Base-by-base conservation (phyloP, 2,113 vertebrate species). In the Lampris incognitus region DNA sequence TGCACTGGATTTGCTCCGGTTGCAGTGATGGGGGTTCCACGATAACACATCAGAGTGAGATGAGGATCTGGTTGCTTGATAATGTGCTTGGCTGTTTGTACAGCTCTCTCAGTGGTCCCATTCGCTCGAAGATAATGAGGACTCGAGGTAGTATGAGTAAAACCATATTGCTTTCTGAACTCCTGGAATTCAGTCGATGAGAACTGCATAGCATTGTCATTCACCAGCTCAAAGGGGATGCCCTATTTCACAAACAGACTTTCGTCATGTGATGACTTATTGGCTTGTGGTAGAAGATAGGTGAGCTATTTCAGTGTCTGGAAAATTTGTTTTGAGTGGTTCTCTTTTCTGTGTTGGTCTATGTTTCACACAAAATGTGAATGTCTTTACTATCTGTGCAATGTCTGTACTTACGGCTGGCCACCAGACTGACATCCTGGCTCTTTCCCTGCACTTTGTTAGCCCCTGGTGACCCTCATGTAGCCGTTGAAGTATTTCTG, bases 121-220 rank as follows among this genome's bases (percentile, higher is more conserved):
- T 82, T 76, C 6, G 61, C 62, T 13, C 77, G 74, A 13, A 40
- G 72, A 42, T 66, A 70, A 13, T 75, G 66, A 8, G 57, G 77
- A 10, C 42, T 79, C 1, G 65, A 54, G 40, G 60, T 70, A 24
- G 50, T 56, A 40, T 70, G 75, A 9, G 11, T 49, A 24, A 62
- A 44, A 44, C 66, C 66, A 40, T 70, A 63, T 11, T 58, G 2
- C 37, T 75, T 7, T 2, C 6, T 55, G 39, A 61, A 61, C 10
- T 52, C 37, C 37, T 52, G 49, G 52, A 84, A 80, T 8, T 79
- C 52, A 13, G 62, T 40, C 1, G 65, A 80, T 9, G 40, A 44
- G 9, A 76, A 77, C 67, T 72, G 63, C 24, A 50, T 51, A 39
- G 48, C 64, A 46, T 80, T 80, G 41, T 76, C 77, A 6, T 39